These are phyloP conservation scores for Canis aureus DNA, from an alignment of 2,113 vertebrate genomes.

Conservation along the genomic window DNA sequence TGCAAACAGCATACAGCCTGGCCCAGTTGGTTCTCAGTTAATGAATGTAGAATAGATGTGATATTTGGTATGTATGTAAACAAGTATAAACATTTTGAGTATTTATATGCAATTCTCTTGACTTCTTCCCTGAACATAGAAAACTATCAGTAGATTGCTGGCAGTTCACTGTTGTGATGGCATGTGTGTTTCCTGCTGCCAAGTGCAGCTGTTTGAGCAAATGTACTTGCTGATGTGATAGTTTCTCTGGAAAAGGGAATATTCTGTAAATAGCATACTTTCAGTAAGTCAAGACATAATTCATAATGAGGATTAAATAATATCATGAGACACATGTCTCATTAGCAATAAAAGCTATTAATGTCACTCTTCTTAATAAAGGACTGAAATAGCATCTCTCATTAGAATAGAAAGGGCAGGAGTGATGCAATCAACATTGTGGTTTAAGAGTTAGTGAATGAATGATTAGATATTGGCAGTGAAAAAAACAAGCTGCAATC, in stretches of 20 bases:
- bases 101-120: not conserved
- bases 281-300: not conserved
- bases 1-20: not conserved
- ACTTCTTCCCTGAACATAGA: not conserved
- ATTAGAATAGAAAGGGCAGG: slow-evolving; percentile 8
- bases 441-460: not conserved
- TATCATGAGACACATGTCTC: slow-evolving; percentile 14
- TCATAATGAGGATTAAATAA: slow-evolving; percentile 6
- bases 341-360: slow-evolving; percentile 44
- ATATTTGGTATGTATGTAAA: not conserved
- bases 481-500: not conserved
- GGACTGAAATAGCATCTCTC: not conserved
- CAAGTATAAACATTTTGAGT: not conserved
- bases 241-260: not conserved
- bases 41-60: not conserved
- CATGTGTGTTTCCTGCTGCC: slow-evolving; percentile 1
- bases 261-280: not conserved
- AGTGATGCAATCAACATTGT: not conserved
- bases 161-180: not conserved
- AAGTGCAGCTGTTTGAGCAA: slow-evolving; percentile 51
- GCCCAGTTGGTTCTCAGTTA: not conserved
- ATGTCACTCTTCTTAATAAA: slow-evolving; percentile 51
- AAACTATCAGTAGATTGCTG: not conserved
- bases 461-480: not conserved
- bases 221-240: not conserved